Evolutionary conservation across 2,113 vertebrate species (phyloP).

Genomic region (Apteryx mantelli): DNA sequence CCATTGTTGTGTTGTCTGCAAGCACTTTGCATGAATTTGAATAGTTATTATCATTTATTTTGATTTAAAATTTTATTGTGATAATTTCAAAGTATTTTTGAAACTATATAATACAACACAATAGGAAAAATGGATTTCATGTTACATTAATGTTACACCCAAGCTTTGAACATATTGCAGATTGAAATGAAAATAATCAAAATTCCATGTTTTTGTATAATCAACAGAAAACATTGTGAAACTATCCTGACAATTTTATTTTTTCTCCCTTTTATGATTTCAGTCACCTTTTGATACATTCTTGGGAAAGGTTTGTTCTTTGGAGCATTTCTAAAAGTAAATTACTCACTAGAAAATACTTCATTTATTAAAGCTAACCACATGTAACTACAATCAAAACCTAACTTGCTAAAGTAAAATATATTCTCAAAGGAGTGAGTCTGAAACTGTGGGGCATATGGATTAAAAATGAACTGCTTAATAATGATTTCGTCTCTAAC

Average conservation of each 20-base stretch:
- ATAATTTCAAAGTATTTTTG: not conserved
- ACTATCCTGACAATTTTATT: not conserved
- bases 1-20: not conserved
- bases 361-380: slow-evolving; percentile 4
- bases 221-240: not conserved
- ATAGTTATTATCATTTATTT: not conserved
- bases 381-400: not conserved
- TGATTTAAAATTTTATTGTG: not conserved
- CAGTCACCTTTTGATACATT: not conserved
- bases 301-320: not conserved
- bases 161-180: not conserved
- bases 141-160: not conserved
- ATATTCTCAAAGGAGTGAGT: not conserved
- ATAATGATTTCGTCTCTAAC: not conserved
- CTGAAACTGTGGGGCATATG: not conserved
- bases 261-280: not conserved
- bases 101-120: not conserved
- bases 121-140: not conserved
- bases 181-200: not conserved
- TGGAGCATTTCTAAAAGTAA: not conserved
- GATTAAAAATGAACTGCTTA: not conserved
- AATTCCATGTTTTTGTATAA: not conserved
- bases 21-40: not conserved
- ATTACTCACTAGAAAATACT: not conserved
- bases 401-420: not conserved